phyloP scores from a whole-genome alignment of 2,888 invertebrate genomes.

The Drosophila greeni region DNA sequence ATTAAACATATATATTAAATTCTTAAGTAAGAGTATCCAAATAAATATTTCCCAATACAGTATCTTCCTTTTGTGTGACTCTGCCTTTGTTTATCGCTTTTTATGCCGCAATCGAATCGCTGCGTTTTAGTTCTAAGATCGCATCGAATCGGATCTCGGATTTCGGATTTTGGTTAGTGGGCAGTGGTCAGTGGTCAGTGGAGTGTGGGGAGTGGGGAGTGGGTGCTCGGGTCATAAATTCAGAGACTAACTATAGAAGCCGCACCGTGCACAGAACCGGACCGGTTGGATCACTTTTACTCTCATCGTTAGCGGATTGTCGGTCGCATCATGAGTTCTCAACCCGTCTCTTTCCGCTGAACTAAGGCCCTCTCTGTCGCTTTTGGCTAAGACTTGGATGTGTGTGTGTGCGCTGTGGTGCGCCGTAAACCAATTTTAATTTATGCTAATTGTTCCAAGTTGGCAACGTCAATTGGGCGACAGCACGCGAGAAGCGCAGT shows the following conservation, averaged over 20 bases:
- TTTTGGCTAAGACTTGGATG: not conserved
- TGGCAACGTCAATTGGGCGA: slow-evolving; percentile 61
- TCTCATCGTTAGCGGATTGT: slow-evolving; percentile 59
- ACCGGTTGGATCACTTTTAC: slow-evolving; percentile 72
- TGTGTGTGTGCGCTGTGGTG: slow-evolving; percentile 51
- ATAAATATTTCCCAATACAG: not conserved
- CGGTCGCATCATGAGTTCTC: slow-evolving; percentile 34
- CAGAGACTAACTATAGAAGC: slow-evolving; percentile 66
- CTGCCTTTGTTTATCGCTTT: slow-evolving; percentile 36
- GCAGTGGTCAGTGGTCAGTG: slow-evolving; percentile 4
- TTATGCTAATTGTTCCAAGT: slow-evolving; percentile 67
- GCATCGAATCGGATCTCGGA: slow-evolving; percentile 26
- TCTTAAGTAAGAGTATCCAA: not conserved
- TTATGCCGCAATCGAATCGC: slow-evolving; percentile 51
- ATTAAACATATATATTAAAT: not conserved
- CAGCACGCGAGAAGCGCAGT: slow-evolving; percentile 50
- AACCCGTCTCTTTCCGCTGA: slow-evolving; percentile 5
- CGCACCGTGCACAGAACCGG: slow-evolving; percentile 34
- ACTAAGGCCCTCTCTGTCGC: slow-evolving; percentile 5
- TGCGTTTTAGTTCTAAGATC: slow-evolving; percentile 63
- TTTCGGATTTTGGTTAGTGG: slow-evolving; percentile 25
- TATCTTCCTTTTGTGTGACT: slow-evolving; percentile 6
- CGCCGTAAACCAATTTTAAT: slow-evolving; percentile 73
- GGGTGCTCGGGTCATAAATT: slow-evolving; percentile 59
- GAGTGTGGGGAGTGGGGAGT: slow-evolving; percentile 14